These are phyloP conservation scores for Lithobates pipiens DNA, from an alignment of 2,797 vertebrate species.

Conservation along the genomic window DNA sequence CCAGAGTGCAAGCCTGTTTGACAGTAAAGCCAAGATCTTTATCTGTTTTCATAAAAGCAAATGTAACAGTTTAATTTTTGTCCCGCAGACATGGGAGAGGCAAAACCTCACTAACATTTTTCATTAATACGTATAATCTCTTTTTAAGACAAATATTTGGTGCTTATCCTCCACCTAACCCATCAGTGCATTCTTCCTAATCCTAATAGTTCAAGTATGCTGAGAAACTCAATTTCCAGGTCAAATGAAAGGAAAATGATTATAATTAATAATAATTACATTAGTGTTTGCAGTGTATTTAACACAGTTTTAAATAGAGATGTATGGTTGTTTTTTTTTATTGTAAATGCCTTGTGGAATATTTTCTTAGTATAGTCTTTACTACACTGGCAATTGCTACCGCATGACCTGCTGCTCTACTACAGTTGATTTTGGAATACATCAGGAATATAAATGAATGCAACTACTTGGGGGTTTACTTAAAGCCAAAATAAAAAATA, in stretches of 20 bases:
- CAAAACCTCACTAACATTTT: slow-evolving; percentile 6
- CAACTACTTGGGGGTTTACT: too few relatives aligned
- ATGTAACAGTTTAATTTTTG: not conserved
- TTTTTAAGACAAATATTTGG: slow-evolving; percentile 4
- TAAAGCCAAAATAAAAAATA: too few relatives aligned
- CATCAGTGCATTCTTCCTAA: slow-evolving; percentile 7
- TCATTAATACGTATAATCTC: slow-evolving; percentile 28
- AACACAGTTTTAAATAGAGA: not conserved
- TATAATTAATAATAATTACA: slow-evolving; percentile 34
- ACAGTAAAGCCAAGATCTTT: too few relatives aligned
- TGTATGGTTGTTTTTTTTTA: not conserved
- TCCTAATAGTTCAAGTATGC: slow-evolving; percentile 1
- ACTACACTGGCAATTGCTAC: too few relatives aligned
- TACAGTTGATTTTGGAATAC: too few relatives aligned
- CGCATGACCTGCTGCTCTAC: too few relatives aligned
- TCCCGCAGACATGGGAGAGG: not conserved
- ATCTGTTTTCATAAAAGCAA: too few relatives aligned
- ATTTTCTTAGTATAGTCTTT: too few relatives aligned
- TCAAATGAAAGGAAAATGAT: slow-evolving; percentile 26
- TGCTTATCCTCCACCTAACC: slow-evolving; percentile 6
- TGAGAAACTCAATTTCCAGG: slow-evolving; percentile 11
- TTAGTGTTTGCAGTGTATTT: slow-evolving; percentile 12
- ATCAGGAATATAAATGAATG: too few relatives aligned
- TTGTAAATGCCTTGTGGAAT: not conserved
- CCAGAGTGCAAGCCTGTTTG: too few relatives aligned